phyloP scores from a whole-genome alignment of 1,140 invertebrate species.

The Babylonia areolata region DNA sequence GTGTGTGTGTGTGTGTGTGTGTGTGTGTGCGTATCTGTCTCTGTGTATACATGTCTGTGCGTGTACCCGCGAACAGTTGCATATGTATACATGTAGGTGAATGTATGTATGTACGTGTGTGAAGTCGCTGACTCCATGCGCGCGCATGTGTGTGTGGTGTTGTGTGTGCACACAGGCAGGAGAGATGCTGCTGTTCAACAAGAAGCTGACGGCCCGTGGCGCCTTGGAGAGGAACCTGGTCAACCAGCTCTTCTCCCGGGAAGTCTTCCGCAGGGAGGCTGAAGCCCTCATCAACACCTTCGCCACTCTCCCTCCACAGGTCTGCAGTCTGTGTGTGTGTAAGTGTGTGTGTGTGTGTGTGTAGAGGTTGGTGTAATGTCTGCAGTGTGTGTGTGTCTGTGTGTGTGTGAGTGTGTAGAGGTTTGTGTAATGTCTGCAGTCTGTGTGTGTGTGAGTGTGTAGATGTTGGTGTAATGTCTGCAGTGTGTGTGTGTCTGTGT shows the following conservation, averaged over 20 bases:
- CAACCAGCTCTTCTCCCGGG: slow-evolving; percentile 81
- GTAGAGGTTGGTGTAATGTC: too few relatives aligned
- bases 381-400: too few relatives aligned
- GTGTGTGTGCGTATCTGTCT: not conserved
- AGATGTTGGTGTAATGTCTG: not conserved
- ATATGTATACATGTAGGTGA: too few relatives aligned
- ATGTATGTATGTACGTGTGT: not conserved
- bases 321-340: not conserved
- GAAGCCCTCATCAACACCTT: slow-evolving; percentile 59
- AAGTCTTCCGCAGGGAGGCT: slow-evolving; percentile 80
- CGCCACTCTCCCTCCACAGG: slow-evolving; percentile 66
- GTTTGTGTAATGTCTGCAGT: too few relatives aligned
- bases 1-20: not conserved
- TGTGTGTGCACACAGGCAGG: slow-evolving; percentile 76
- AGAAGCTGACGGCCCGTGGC: slow-evolving; percentile 86
- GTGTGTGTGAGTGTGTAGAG: too few relatives aligned
- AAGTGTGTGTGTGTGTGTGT: too few relatives aligned
- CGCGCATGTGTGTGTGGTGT: not conserved
- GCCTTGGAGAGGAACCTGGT: slow-evolving; percentile 85
- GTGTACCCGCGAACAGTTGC: not conserved
- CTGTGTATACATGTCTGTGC: not conserved
- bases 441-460: not conserved
- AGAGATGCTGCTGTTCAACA: slow-evolving; percentile 88
- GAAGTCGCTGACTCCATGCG: too few relatives aligned
- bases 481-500: not conserved